These are phyloP conservation scores for Ips nitidus DNA, from an alignment of 1,140 invertebrate species.

Conservation along the genomic window DNA sequence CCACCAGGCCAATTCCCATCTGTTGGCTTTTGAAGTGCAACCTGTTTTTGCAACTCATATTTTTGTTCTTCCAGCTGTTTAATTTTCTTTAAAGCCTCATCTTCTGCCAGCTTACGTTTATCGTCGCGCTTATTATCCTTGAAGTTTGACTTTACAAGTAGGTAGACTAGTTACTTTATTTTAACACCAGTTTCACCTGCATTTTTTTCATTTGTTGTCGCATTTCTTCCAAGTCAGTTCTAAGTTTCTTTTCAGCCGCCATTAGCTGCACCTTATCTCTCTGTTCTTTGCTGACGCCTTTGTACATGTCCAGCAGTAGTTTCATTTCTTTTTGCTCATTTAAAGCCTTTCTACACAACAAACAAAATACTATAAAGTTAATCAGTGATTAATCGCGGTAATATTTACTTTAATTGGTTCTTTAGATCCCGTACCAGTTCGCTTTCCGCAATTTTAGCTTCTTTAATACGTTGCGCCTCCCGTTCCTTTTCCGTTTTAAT, in stretches of 20 bases:
- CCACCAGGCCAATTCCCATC: conserved; percentile 58
- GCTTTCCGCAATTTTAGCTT: conserved; percentile 62
- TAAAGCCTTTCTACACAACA: conserved; percentile 78
- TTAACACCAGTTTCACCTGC: conserved; percentile 57
- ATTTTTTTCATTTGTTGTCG: conserved; percentile 81
- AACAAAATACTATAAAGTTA: background rate
- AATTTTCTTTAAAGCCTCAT: conserved; percentile 92
- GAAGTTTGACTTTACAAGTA: background rate
- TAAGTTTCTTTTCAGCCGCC: conserved; percentile 89
- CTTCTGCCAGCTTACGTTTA: conserved; percentile 88
- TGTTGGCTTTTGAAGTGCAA: conserved; percentile 82
- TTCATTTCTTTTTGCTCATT: conserved; percentile 94
- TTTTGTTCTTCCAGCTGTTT: conserved; percentile 92
- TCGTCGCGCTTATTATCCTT: conserved; percentile 93
- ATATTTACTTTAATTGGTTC: conserved; percentile 85
- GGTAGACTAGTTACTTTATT: background rate
- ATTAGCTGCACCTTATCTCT: conserved; percentile 95
- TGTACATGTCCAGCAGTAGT: conserved; percentile 94
- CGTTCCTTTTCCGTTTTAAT: conserved; percentile 61
- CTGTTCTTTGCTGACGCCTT: conserved; percentile 94
- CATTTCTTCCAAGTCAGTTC: conserved; percentile 88
- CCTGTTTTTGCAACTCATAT: conserved; percentile 79
- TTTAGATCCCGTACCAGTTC: conserved; percentile 82
- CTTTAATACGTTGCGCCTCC: conserved; percentile 59
- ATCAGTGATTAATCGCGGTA: background rate